phyloP scores from a whole-genome alignment of 2,113 vertebrate species.

The Conger conger region DNA sequence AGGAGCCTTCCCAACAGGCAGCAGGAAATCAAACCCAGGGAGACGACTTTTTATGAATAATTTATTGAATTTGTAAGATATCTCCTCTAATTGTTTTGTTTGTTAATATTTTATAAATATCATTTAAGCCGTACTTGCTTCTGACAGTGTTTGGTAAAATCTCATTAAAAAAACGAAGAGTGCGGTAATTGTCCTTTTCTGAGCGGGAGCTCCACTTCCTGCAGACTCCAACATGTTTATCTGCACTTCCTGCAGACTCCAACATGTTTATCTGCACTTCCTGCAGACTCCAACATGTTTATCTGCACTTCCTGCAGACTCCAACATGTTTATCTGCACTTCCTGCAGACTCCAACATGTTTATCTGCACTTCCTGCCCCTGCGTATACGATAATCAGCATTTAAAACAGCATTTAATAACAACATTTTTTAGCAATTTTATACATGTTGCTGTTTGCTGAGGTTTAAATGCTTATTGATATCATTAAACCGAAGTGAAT shows the following conservation, averaged over 20 bases:
- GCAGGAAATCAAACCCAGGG: conserved; percentile 26
- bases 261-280: background rate
- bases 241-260: background rate
- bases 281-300: background rate
- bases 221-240: background rate
- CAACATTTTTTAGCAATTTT: background rate
- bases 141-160: conserved; percentile 24
- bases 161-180: conserved; percentile 16
- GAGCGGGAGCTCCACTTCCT: background rate
- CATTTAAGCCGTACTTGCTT: conserved; percentile 15
- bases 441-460: too few relatives aligned
- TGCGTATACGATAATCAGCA: background rate
- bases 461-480: background rate
- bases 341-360: background rate
- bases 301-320: background rate
- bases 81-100: conserved; percentile 34
- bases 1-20: conserved; percentile 18
- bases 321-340: too few relatives aligned
- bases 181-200: background rate
- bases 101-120: conserved; percentile 36
- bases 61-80: conserved; percentile 33
- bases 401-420: too few relatives aligned
- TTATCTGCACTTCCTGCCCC: background rate
- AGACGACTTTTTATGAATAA: conserved; percentile 31
- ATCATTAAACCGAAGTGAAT: conserved; percentile 18